Conservation (phyloP, 2,888 invertebrate species). For the Drosophila dives region DNA sequence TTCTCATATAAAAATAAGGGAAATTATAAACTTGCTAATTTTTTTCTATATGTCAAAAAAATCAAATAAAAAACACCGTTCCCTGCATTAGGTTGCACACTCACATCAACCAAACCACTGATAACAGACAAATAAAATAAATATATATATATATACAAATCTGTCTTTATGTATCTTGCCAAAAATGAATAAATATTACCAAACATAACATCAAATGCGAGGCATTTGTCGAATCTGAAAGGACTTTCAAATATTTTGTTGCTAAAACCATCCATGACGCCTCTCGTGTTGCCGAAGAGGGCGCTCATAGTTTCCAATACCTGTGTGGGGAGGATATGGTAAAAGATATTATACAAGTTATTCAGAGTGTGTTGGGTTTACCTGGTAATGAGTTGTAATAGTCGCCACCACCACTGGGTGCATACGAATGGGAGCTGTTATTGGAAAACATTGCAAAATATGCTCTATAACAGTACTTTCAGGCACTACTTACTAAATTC, state of each 20-base stretch:
- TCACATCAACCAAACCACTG: neutral
- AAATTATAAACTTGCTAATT: too few species aligned
- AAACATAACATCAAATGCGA: neutral
- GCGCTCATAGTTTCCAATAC: constrained; percentile 10
- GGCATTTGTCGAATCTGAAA: neutral
- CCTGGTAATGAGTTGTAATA: constrained; percentile 19
- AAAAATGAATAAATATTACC: neutral
- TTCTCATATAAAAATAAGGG: neutral
- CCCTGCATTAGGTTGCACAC: neutral
- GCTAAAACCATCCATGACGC: constrained; percentile 18
- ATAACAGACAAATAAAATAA: neutral
- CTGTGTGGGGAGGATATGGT: neutral
- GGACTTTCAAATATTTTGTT: neutral
- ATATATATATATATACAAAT: neutral
- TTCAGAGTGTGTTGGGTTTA: neutral
- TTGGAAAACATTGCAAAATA: neutral
- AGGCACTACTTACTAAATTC: constrained; percentile 4
- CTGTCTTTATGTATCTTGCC: neutral
- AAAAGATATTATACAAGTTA: neutral
- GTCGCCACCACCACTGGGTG: constrained; percentile 5
- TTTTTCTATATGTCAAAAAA: neutral
- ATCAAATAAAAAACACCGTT: neutral
- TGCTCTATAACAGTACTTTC: too few species aligned
- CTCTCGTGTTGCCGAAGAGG: neutral
- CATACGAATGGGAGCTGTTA: constrained; percentile 1